Evolutionary conservation across 2,113 vertebrate genomes (phyloP).

Genomic region (Dicentrarchus labrax): DNA sequence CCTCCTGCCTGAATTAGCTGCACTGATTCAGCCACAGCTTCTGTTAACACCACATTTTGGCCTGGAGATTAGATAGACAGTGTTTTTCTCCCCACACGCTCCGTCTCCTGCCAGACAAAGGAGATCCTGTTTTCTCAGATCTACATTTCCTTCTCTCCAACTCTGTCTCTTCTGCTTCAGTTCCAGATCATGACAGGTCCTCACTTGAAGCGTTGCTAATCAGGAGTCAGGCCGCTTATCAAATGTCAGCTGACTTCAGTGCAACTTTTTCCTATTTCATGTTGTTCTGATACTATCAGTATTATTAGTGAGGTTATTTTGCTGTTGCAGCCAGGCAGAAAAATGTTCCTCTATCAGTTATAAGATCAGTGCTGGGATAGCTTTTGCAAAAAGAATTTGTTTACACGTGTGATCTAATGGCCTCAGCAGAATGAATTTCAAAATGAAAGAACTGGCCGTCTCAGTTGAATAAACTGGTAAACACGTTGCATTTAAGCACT

Average conservation of each 20-base stretch:
- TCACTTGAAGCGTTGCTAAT: slow-evolving; percentile 12
- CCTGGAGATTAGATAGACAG: slow-evolving; percentile 3
- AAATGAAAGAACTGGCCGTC: neutral
- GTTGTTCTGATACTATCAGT: slow-evolving; percentile 11
- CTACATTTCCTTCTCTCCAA: neutral
- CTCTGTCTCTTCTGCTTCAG: slow-evolving; percentile 15
- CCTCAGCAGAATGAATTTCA: neutral
- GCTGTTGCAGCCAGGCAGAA: neutral
- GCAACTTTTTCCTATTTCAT: neutral
- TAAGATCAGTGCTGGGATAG: neutral
- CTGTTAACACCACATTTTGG: slow-evolving; percentile 36
- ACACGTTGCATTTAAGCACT: neutral
- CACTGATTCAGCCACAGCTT: slow-evolving; percentile 23
- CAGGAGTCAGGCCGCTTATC: slow-evolving; percentile 12
- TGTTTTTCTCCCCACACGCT: neutral
- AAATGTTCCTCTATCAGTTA: neutral
- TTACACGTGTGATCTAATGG: neutral
- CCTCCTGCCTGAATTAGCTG: slow-evolving; percentile 4
- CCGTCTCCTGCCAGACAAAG: slow-evolving; percentile 30
- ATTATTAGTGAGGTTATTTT: slow-evolving; percentile 13
- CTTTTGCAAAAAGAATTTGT: neutral
- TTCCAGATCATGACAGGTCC: slow-evolving; percentile 3
- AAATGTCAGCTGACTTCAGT: slow-evolving; percentile 14
- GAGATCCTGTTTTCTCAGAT: slow-evolving; percentile 23
- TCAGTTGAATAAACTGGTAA: slow-evolving; percentile 20